Evolutionary conservation across 2,888 invertebrate genomes (phyloP), one percentile per base, ranked within the genome.

Genomic region (Zhengitettix transpicula): DNA sequence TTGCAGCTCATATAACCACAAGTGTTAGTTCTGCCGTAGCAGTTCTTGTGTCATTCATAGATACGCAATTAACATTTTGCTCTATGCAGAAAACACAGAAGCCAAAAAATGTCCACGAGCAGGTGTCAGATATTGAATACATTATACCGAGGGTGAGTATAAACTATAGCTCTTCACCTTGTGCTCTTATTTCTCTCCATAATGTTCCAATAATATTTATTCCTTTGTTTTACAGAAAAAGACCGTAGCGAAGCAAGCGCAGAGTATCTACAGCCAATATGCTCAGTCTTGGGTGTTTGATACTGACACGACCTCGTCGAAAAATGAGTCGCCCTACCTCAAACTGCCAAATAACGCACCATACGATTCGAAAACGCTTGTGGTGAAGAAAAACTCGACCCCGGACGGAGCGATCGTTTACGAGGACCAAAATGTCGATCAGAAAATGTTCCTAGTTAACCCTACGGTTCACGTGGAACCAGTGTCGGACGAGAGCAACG

Each of bases 241-340:
- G 41, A 55, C 63, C 12, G 64, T 62, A 10, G 62, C 56, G 10
- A 64, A 64, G 53, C 62, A 64, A 44, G 63, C 65, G n/a, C 64
- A 65, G 60, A 63, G 63, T 61, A 69, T 70, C 28, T 73, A 74
- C 70, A 72, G 72, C 69, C 73, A 75, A 56, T 75, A 75, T 67
- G 72, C 75, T 16, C 76, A 76, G 67, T 76, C 76, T 63, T 77
- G 77, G 77, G 77, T 77, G 55, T 77, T 76, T 68, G 76, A 77
- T 58, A 71, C 70, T n/a, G 67, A 67, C 58, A 62, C 63, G 11
- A 60, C 62, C 10, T 63, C 67, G 51, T 65, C 67, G 11, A 66
- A 67, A 58, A 64, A 64, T 12, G 63, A 71, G 44, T 71, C 70
- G 3, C 63, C 64, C 28, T 64, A 64, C 52, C 61, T 63, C 12